A percentile compares a stretch with the other conserved stretches of the same genome.
Evolutionary conservation across 2,113 vertebrate species (phyloP).

Genomic region (Proteles cristata): DNA sequence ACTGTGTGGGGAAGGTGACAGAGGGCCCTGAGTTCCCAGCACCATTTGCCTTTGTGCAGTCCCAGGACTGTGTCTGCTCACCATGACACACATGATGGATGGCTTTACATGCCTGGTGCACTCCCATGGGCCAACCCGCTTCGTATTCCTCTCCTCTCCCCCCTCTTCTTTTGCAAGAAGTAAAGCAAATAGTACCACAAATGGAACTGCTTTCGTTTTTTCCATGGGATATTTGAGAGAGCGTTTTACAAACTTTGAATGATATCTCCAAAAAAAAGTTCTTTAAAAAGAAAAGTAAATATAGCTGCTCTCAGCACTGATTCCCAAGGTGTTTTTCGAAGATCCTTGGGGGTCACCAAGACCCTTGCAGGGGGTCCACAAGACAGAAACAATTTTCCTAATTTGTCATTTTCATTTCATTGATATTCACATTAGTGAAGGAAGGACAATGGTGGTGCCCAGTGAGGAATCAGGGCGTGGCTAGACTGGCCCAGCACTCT

Average conservation of each 20-base stretch:
- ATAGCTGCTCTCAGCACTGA: neutral
- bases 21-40: conserved; percentile 65
- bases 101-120: conserved; percentile 38
- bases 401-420: neutral
- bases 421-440: neutral
- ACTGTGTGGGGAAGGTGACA: neutral
- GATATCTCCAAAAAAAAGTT: conserved; percentile 13
- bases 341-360: neutral
- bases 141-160: neutral
- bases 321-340: neutral
- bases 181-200: conserved; percentile 65
- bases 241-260: conserved; percentile 49
- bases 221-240: conserved; percentile 64
- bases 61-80: conserved; percentile 39
- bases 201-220: conserved; percentile 63
- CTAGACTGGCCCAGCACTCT: neutral
- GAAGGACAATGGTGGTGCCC: neutral
- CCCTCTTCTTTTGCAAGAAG: conserved; percentile 51
- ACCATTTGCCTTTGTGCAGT: conserved; percentile 26
- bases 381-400: neutral
- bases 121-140: conserved; percentile 47
- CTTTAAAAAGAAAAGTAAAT: conserved; percentile 44
- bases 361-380: neutral
- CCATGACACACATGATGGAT: conserved; percentile 58
- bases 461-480: neutral